Evolutionary conservation across 1,140 invertebrate genomes (phyloP).

Genomic region (Lysiphlebus fabarum): DNA sequence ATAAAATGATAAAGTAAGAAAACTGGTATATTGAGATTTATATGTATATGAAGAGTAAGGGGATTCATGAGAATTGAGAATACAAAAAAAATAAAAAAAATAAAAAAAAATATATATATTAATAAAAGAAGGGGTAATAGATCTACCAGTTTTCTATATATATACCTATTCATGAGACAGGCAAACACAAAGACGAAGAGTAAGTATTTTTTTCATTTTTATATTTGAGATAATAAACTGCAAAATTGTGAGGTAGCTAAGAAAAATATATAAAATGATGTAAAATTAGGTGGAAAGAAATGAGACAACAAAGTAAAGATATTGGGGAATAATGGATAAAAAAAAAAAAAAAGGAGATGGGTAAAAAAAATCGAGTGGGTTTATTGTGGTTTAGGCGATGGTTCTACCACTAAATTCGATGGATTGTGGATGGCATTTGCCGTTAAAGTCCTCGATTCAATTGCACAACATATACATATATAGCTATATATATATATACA

Average conservation of each 20-base stretch:
- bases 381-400: conserved; percentile 26
- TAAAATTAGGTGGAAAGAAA: neutral
- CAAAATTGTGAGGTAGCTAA: too few species aligned
- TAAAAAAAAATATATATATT: neutral
- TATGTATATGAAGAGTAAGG: neutral
- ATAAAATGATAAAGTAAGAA: neutral
- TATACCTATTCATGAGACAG: conserved; percentile 1
- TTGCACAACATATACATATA: conserved; percentile 22
- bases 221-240: too few species aligned
- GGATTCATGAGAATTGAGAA: neutral
- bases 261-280: too few species aligned
- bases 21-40: conserved; percentile 11
- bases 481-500: neutral
- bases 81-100: too few species aligned
- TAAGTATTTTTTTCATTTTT: conserved; percentile 10
- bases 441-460: conserved; percentile 22
- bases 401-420: conserved; percentile 22
- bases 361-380: conserved; percentile 16
- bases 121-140: neutral
- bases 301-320: neutral
- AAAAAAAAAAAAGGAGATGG: neutral
- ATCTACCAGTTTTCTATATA: too few species aligned
- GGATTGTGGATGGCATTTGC: conserved; percentile 18
- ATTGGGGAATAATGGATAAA: neutral
- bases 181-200: conserved; percentile 10